phyloP scores from a whole-genome alignment of 2,888 invertebrate genomes.

The Brachylomia viminalis region DNA sequence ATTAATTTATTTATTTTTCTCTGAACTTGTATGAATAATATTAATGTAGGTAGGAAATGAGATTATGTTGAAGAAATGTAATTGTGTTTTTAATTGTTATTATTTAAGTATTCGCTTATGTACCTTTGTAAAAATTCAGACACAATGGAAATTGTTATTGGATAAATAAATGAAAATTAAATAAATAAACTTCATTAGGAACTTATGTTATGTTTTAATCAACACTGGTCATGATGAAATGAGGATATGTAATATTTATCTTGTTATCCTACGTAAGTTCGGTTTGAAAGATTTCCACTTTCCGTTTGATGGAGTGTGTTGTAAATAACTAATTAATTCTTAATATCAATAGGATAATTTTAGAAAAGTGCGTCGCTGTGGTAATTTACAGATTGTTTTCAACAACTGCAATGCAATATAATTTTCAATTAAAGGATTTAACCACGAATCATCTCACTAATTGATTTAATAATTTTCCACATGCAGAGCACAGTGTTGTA shows the following conservation, averaged over 20 bases:
- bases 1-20: too few species aligned
- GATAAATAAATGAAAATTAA: too few species aligned
- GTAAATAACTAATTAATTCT: background rate
- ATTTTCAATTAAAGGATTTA: background rate
- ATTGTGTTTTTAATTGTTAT: too few species aligned
- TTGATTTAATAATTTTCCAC: background rate
- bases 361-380: background rate
- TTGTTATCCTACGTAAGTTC: background rate
- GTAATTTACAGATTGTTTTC: background rate
- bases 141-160: too few species aligned
- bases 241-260: background rate
- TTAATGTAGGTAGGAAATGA: too few species aligned
- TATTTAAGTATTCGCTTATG: too few species aligned
- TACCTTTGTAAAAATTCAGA: too few species aligned
- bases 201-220: conserved; percentile 12
- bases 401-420: background rate
- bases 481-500: background rate
- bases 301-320: too few species aligned
- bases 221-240: conserved; percentile 3
- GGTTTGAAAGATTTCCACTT: background rate
- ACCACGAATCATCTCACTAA: background rate
- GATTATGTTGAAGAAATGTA: too few species aligned
- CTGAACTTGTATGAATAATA: too few species aligned
- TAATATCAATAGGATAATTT: background rate
- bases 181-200: conserved; percentile 6